These are phyloP conservation scores for Pachycephus smyrnensis DNA, from an alignment of 2,888 invertebrate species.

Conservation along the genomic window DNA sequence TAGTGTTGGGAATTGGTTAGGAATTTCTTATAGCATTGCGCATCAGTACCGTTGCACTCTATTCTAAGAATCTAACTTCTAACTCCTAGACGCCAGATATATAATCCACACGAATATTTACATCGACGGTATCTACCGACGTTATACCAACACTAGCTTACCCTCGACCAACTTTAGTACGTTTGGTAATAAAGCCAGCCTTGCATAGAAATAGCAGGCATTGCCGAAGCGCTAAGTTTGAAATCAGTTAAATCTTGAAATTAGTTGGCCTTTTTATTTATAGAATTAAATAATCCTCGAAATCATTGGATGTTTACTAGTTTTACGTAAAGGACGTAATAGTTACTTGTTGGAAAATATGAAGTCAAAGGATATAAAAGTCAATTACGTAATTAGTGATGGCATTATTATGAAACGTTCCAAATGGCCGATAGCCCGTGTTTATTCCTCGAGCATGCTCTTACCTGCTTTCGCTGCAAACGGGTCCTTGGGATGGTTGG, in stretches of 20 bases:
- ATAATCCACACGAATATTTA: background rate
- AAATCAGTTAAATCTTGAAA: background rate
- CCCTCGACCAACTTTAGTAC: background rate
- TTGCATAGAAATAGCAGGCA: background rate
- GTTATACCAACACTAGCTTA: slow-evolving; percentile 5
- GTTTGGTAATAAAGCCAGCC: background rate
- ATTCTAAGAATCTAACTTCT: background rate
- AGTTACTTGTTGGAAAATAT: background rate
- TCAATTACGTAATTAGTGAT: background rate
- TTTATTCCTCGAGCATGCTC: slow-evolving; percentile 42
- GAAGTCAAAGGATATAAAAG: background rate
- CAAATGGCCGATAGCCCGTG: background rate
- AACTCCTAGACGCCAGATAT: background rate
- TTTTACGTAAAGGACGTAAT: background rate
- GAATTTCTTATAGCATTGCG: background rate
- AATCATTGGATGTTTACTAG: background rate
- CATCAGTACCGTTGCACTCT: background rate
- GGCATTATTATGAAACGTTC: background rate
- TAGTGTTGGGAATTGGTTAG: slow-evolving; percentile 2
- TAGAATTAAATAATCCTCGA: background rate
- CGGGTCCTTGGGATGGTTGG: slow-evolving; percentile 86
- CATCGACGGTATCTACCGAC: background rate
- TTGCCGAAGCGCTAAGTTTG: background rate
- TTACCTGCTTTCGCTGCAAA: slow-evolving; percentile 85
- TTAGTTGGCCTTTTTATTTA: background rate